These are phyloP conservation scores for Passerina amoena DNA, from an alignment of 2,113 vertebrate genomes.

Conservation along the genomic window DNA sequence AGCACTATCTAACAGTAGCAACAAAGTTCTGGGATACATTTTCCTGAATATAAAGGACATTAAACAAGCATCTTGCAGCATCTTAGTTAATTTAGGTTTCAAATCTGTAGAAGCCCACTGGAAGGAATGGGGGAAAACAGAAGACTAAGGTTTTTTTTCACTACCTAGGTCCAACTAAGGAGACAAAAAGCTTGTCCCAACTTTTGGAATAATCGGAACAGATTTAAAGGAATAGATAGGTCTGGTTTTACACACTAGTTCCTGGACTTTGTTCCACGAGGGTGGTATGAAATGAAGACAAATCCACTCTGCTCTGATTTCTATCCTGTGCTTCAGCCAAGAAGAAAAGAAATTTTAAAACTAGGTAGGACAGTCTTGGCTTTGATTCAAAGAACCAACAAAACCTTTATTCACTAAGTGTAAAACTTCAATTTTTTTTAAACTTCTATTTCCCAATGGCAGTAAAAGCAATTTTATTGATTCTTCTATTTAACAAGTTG, in stretches of 20 bases:
- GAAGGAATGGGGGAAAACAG: neutral
- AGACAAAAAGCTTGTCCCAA: neutral
- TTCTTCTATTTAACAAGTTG: neutral
- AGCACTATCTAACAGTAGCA: neutral
- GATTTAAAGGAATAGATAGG: neutral
- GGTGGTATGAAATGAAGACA: conserved; percentile 20
- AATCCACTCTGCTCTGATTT: conserved; percentile 12
- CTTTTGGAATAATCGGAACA: neutral
- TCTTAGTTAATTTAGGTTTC: neutral
- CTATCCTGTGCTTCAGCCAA: conserved; percentile 13
- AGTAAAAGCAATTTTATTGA: neutral
- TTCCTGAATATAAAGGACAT: neutral
- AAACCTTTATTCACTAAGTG: neutral
- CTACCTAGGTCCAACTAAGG: neutral
- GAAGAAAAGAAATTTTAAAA: conserved; percentile 29
- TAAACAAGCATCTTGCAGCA: neutral
- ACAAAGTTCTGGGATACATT: neutral
- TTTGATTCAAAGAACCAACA: conserved; percentile 57
- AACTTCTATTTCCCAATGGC: neutral
- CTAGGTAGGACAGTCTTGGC: conserved; percentile 54
- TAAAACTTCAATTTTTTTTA: neutral
- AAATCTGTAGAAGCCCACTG: neutral
- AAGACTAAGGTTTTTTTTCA: neutral
- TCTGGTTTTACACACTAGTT: neutral
- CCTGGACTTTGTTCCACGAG: neutral